Conservation (phyloP, 2,113 vertebrate species). For the Antechinus flavipes region DNA sequence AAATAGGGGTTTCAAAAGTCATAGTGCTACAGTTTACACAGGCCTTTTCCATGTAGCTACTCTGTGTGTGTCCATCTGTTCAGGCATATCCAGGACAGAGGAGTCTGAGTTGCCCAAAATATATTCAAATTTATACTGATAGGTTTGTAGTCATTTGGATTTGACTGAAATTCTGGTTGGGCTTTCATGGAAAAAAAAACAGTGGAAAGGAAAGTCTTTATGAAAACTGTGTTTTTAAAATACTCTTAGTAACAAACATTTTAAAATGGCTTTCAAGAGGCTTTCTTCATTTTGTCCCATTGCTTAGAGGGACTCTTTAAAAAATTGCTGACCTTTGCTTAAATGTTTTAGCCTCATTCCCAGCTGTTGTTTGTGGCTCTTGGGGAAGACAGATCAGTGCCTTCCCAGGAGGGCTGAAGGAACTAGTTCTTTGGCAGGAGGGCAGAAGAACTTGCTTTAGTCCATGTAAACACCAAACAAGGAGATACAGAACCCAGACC, state of each 20-base stretch:
- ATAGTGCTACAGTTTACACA: background rate
- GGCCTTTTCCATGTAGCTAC: background rate
- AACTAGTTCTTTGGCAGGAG: background rate
- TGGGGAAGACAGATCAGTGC: background rate
- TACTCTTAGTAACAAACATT: background rate
- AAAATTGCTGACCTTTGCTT: background rate
- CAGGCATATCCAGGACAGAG: background rate
- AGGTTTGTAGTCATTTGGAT: background rate
- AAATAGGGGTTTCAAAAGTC: too few species aligned
- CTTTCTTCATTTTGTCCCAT: background rate
- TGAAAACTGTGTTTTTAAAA: background rate
- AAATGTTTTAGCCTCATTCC: background rate
- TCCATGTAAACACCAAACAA: background rate
- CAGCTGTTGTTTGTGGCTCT: slow-evolving; percentile 4
- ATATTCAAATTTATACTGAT: background rate
- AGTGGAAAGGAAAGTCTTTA: background rate
- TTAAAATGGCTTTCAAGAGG: background rate
- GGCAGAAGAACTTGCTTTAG: background rate
- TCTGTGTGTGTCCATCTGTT: background rate
- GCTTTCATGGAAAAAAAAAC: background rate
- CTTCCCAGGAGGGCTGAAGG: background rate
- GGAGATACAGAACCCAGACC: background rate
- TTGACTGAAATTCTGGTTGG: background rate
- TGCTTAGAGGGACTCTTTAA: background rate
- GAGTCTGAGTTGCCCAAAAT: background rate